Base-by-base conservation (phyloP, 1,140 invertebrate species). In the Heterodera schachtii region DNA sequence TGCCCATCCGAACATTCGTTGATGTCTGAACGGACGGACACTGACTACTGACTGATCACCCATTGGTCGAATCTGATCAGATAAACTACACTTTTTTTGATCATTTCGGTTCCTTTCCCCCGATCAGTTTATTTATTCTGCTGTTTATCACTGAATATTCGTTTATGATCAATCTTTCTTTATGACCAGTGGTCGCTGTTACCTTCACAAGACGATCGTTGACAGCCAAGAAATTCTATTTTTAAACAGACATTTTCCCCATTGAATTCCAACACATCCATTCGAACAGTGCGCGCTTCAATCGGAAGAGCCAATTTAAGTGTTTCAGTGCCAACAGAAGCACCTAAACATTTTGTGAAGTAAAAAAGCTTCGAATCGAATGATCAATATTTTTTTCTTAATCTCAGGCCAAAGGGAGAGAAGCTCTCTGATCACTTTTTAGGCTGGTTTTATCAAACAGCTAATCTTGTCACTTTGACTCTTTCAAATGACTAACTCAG, bases 161-260 rank as follows among this genome's bases (percentile, higher is more conserved):
- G 0, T 31, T 31, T 31, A 31, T 31, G 31, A 31, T 31, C 31
- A 31, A 31, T 31, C 71, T 13, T 13, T 46, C 13, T 73, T n/a
- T n/a, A 16, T 13, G 19, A 19, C 19, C 71, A 4, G 5, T 52
- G 11, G 49, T 76, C 5, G 76, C 79, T 66, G 77, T 31, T 31
- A 90, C 90, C 90, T 11, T 92, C 92, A 90, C 96, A 98, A 87
- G 96, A 95, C 82, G 96, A 92, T 83, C 95, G 92, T 0, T 94
- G 94, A 90, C 95, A 97, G 8, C 95, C 96, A 94, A 97, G 95
- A 21, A 97, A 92, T 92, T 98, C 96, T 60, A 98, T 88, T 90
- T 95, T 94, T 77, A 97, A 90, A 86, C 96, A 98, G 3, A 95
- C 95, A 6, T 94, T 94, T 3, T 93, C 77, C 13, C 60, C 93